Percentiles rank a stretch among this genome's conserved stretches.
phyloP scores from a whole-genome alignment of 2,888 invertebrate genomes.

The Galeruca laticollis region DNA sequence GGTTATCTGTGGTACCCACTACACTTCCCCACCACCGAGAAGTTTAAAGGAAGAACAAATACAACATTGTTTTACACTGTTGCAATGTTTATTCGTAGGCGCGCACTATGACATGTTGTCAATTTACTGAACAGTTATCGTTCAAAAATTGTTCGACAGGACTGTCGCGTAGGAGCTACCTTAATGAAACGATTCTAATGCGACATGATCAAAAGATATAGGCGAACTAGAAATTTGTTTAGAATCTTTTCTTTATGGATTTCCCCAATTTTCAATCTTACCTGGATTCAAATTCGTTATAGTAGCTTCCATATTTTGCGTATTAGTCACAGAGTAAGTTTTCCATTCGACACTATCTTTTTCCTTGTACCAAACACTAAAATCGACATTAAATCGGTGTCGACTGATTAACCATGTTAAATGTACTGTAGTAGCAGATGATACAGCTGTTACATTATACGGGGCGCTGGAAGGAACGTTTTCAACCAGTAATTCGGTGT shows the following conservation, averaged over 20 bases:
- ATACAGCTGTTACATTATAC: constrained; percentile 84
- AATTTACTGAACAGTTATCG: too few relatives aligned
- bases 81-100: too few relatives aligned
- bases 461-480: constrained; percentile 93
- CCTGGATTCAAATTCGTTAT: constrained; percentile 81
- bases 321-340: constrained; percentile 80
- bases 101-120: too few relatives aligned
- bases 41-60: too few relatives aligned
- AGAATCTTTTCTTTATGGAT: neutral
- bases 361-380: constrained; percentile 88
- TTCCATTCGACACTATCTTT: constrained; percentile 85
- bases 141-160: too few relatives aligned
- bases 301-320: constrained; percentile 81
- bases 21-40: too few relatives aligned
- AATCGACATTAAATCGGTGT: constrained; percentile 82
- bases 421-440: constrained; percentile 78
- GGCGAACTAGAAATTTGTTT: too few relatives aligned
- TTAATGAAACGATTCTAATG: too few relatives aligned
- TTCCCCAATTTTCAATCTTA: constrained; percentile 49
- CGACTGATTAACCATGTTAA: constrained; percentile 88
- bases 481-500: constrained; percentile 85
- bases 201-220: too few relatives aligned
- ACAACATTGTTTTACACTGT: too few relatives aligned
- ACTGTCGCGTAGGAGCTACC: too few relatives aligned
- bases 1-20: too few relatives aligned